phyloP scores from a whole-genome alignment of 2,113 vertebrate species.

The Morone saxatilis region DNA sequence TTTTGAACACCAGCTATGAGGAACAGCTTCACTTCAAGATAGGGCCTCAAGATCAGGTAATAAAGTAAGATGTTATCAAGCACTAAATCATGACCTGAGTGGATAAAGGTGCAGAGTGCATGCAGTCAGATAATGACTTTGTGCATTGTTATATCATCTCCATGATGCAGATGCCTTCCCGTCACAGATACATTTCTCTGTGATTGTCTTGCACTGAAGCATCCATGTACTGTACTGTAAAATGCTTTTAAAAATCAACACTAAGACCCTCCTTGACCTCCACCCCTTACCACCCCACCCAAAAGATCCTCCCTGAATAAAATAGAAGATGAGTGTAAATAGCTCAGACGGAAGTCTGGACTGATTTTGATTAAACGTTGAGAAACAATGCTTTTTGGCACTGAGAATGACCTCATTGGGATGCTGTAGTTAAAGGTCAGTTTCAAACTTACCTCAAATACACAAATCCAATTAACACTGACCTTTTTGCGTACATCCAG shows the following conservation, averaged over 20 bases:
- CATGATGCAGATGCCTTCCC: slow-evolving; percentile 1
- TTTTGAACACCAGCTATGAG: too few species aligned
- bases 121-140: slow-evolving; percentile 1
- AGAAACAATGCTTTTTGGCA: neutral
- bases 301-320: neutral
- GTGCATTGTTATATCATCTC: slow-evolving; percentile 22
- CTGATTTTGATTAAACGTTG: neutral
- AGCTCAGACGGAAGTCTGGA: neutral
- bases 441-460: neutral
- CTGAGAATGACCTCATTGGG: neutral
- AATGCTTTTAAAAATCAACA: neutral
- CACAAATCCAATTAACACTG: slow-evolving; percentile 15
- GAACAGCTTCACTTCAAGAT: neutral
- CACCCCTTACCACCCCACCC: neutral
- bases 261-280: neutral
- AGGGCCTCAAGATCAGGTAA: neutral
- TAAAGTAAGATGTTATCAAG: neutral
- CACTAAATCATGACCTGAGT: slow-evolving; percentile 4
- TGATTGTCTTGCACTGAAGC: neutral
- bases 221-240: neutral
- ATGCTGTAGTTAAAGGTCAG: neutral
- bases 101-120: slow-evolving; percentile 9
- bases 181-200: neutral
- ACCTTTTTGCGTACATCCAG: neutral
- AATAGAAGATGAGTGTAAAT: neutral